Percentiles rank a stretch among this genome's conserved stretches.
Evolutionary conservation across 1,140 invertebrate species (phyloP).

Genomic region (Zophobas atratus): DNA sequence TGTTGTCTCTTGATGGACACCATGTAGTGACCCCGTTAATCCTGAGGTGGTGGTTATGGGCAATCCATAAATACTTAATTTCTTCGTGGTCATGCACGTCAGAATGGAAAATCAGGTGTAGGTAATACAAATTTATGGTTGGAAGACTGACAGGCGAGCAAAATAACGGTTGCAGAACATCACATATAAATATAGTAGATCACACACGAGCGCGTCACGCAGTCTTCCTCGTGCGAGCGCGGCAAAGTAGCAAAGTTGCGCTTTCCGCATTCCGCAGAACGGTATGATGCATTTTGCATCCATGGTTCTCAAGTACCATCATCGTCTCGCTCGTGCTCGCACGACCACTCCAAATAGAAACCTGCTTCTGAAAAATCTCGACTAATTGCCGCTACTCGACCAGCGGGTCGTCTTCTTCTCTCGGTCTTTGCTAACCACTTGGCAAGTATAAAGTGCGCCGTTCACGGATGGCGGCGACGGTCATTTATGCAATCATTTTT

Average conservation of each 20-base stretch:
- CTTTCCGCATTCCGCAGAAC: constrained; percentile 48
- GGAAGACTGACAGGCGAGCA: constrained; percentile 42
- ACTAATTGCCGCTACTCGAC: constrained; percentile 42
- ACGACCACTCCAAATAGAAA: constrained; percentile 45
- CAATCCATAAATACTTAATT: constrained; percentile 46
- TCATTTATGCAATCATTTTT: constrained; percentile 38
- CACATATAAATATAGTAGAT: constrained; percentile 44
- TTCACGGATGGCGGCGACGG: constrained; percentile 27
- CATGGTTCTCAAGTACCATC: constrained; percentile 7
- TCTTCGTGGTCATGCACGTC: constrained; percentile 43
- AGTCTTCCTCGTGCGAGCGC: constrained; percentile 42
- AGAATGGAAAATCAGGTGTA: constrained; percentile 43
- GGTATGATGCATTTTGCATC: constrained; percentile 43
- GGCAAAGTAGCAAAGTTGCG: constrained; percentile 34
- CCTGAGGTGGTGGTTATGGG: constrained; percentile 18
- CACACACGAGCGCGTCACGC: constrained; percentile 43
- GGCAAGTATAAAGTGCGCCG: constrained; percentile 34
- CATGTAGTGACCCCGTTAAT: constrained; percentile 30
- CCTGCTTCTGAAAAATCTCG: constrained; percentile 45
- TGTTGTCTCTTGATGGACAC: constrained; percentile 15
- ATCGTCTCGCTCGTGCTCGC: constrained; percentile 37
- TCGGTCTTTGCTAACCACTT: constrained; percentile 13
- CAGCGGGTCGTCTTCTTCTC: constrained; percentile 19
- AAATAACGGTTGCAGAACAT: constrained; percentile 48
- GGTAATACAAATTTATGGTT: constrained; percentile 47